phyloP scores from a whole-genome alignment of 2,888 invertebrate species.

The Busseola fusca region DNA sequence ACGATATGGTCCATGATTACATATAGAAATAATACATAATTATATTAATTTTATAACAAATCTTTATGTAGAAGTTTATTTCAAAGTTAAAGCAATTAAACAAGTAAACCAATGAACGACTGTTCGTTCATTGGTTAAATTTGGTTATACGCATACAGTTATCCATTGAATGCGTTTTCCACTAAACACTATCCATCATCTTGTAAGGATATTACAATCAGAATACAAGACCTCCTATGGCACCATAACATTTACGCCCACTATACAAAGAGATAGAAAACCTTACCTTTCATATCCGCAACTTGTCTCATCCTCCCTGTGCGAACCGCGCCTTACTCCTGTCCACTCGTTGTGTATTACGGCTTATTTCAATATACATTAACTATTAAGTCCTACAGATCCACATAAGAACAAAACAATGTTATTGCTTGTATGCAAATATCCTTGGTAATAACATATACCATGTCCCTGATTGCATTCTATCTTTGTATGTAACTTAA shows the following conservation, averaged over 20 bases:
- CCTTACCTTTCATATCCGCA: conserved; percentile 1
- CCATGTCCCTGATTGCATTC: conserved; percentile 41
- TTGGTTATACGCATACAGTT: too few species aligned
- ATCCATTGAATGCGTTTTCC: too few species aligned
- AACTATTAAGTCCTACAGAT: conserved; percentile 22
- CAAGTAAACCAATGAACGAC: too few species aligned
- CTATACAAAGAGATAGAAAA: not conserved
- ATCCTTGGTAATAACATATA: conserved; percentile 46
- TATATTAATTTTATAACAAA: too few species aligned
- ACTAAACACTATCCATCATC: not conserved
- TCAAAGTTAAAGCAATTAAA: too few species aligned
- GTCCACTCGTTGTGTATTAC: not conserved
- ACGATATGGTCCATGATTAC: too few species aligned
- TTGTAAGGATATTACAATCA: not conserved
- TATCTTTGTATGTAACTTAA: conserved; percentile 56
- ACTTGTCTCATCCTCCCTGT: not conserved
- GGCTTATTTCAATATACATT: conserved; percentile 23
- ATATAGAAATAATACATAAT: too few species aligned
- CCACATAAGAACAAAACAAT: conserved; percentile 42
- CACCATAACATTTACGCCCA: not conserved
- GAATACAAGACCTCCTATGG: not conserved
- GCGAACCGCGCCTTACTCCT: not conserved
- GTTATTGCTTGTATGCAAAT: conserved; percentile 50
- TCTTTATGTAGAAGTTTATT: too few species aligned
- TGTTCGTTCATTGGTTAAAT: too few species aligned